phyloP scores from a whole-genome alignment of 2,888 invertebrate species.

The Cepaea hortensis region DNA sequence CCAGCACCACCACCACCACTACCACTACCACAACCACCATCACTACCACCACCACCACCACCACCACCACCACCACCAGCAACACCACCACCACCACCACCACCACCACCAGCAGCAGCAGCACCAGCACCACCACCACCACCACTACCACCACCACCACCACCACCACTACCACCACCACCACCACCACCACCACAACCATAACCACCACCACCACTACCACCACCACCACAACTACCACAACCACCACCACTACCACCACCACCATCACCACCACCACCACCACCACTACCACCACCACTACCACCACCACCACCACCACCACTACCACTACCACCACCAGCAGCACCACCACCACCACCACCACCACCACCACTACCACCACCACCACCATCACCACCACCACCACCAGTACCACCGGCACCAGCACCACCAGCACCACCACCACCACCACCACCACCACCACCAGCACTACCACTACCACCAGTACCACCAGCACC shows the following conservation, averaged over 20 bases:
- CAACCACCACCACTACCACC: no score
- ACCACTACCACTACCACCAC: neutral
- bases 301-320: neutral
- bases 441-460: no score
- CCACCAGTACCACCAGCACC: no score
- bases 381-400: neutral
- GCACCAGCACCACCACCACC: neutral
- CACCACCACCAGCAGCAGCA: neutral
- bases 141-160: neutral
- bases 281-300: neutral
- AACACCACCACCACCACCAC: neutral
- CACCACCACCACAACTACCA: no score
- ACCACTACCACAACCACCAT: neutral
- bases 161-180: no score
- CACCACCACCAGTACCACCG: neutral
- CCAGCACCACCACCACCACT: neutral
- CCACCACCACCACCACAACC: no score
- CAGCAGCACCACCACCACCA: neutral
- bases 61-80: neutral
- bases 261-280: neutral
- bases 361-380: neutral
- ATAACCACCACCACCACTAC: no score
- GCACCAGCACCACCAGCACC: no score
- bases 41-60: neutral
- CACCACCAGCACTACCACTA: no score